Conservation (phyloP, 2,888 invertebrate species). For the Anthoptus insignis region DNA sequence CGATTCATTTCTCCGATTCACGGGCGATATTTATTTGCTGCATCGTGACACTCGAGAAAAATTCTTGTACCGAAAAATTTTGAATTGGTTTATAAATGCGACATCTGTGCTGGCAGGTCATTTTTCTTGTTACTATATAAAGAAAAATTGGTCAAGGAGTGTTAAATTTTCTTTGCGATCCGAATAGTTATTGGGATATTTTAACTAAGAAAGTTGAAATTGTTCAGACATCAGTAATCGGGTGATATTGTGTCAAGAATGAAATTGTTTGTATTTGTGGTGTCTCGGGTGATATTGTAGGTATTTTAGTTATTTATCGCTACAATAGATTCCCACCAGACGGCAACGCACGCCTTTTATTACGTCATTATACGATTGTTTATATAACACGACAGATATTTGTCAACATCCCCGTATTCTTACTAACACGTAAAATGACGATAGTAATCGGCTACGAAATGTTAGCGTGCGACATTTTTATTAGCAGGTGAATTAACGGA, state of each 20-base stretch:
- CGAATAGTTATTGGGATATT: slow-evolving; percentile 12
- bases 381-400: slow-evolving; percentile 36
- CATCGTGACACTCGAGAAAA: slow-evolving; percentile 79
- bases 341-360: slow-evolving; percentile 22
- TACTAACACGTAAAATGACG: slow-evolving; percentile 27
- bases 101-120: slow-evolving; percentile 71
- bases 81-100: slow-evolving; percentile 74
- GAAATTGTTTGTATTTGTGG: slow-evolving; percentile 21
- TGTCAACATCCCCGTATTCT: slow-evolving; percentile 28
- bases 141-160: slow-evolving; percentile 77
- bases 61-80: slow-evolving; percentile 78
- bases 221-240: background rate
- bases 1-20: slow-evolving; percentile 82
- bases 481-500: background rate
- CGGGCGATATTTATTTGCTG: slow-evolving; percentile 82
- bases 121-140: slow-evolving; percentile 78
- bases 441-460: slow-evolving; percentile 18
- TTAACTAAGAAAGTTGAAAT: background rate
- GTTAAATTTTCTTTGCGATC: slow-evolving; percentile 45
- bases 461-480: background rate
- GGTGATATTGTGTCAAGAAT: slow-evolving; percentile 11
- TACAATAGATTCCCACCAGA: slow-evolving; percentile 22
- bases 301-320: slow-evolving; percentile 23
- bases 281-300: slow-evolving; percentile 18
- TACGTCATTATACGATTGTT: slow-evolving; percentile 26